phyloP scores from a whole-genome alignment of 2,113 vertebrate species.

The Thalassoma bifasciatum region DNA sequence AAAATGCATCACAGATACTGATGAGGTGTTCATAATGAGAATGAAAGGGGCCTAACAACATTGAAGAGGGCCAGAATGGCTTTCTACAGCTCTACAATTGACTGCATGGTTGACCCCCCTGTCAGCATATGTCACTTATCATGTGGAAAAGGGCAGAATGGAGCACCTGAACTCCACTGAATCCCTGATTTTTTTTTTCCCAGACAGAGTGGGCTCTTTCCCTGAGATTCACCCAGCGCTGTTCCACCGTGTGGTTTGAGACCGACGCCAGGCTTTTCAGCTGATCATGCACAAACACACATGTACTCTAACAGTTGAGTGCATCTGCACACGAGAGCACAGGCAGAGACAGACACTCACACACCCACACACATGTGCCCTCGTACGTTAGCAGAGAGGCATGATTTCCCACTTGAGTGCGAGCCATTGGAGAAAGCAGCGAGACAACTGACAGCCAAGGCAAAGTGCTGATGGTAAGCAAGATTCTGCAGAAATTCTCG shows the following conservation, averaged over 20 bases:
- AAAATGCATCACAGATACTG: conserved; percentile 56
- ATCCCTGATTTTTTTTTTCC: conserved; percentile 55
- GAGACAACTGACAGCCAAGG: conserved; percentile 71
- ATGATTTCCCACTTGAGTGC: conserved; percentile 68
- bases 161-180: conserved; percentile 28
- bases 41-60: conserved; percentile 60
- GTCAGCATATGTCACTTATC: conserved; percentile 67
- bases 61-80: conserved; percentile 48
- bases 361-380: conserved; percentile 12
- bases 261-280: conserved; percentile 49
- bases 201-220: conserved; percentile 30
- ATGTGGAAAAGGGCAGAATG: conserved; percentile 59
- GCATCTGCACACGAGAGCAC: conserved; percentile 40
- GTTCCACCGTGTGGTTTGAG: conserved; percentile 23
- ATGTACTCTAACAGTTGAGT: conserved; percentile 49
- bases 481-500: conserved; percentile 57
- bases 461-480: conserved; percentile 74
- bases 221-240: conserved; percentile 12
- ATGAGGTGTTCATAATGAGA: conserved; percentile 61
- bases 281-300: conserved; percentile 67
- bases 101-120: conserved; percentile 51
- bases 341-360: conserved; percentile 5
- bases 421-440: conserved; percentile 53
- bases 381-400: conserved; percentile 46
- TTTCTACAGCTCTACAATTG: conserved; percentile 57